A percentile compares a stretch with the other conserved stretches of the same genome.
Conservation (phyloP, 2,797 vertebrate species). For the Arnoldichthys spilopterus region DNA sequence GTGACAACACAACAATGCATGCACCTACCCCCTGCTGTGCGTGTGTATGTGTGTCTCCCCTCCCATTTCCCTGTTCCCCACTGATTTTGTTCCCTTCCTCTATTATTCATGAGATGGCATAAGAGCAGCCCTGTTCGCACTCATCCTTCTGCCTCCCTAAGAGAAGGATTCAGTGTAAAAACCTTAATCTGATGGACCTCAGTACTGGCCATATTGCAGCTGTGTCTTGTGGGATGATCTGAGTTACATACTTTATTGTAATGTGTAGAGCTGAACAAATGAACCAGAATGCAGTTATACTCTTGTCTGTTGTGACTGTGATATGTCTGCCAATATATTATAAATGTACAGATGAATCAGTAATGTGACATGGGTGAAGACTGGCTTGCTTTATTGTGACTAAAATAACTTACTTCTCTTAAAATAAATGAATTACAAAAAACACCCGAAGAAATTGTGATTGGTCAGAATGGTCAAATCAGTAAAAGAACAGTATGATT, state of each 20-base stretch:
- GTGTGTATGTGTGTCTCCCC: neutral
- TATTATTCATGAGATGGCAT: slow-evolving; percentile 48
- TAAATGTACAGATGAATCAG: neutral
- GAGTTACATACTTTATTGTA: neutral
- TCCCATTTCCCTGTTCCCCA: neutral
- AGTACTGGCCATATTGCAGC: no score
- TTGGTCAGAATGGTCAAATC: no score
- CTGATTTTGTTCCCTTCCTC: slow-evolving; percentile 28
- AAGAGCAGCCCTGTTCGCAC: slow-evolving; percentile 30
- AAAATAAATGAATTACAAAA: neutral
- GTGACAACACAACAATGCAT: neutral
- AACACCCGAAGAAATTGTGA: neutral
- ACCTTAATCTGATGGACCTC: slow-evolving; percentile 10
- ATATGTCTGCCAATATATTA: neutral
- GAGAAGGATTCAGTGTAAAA: neutral
- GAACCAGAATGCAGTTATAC: neutral
- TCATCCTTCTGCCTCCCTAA: slow-evolving; percentile 24
- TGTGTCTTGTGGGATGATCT: no score
- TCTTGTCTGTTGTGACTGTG: neutral
- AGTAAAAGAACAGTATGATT: no score
- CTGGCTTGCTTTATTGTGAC: neutral
- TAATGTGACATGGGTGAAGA: neutral
- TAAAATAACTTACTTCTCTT: neutral
- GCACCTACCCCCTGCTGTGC: neutral
- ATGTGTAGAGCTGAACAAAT: neutral